Evolutionary conservation across 2,113 vertebrate species (phyloP), one percentile per base, ranked within the genome.

Genomic region (Malurus cyaneus): DNA sequence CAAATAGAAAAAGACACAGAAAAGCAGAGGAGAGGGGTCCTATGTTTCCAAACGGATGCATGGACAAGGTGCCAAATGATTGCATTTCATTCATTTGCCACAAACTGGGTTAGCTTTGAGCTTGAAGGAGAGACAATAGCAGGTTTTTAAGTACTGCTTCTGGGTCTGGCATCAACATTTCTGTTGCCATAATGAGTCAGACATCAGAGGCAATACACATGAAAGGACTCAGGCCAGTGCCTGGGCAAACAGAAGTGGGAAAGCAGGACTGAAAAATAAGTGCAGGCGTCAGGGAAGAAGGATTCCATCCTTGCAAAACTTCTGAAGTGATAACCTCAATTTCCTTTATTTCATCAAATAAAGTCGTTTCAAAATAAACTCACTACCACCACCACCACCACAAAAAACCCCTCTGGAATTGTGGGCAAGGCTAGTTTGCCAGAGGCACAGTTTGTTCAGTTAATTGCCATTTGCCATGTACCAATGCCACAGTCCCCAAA

Each of bases 71-170:
- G 95, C 64, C 96, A 81, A 79, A 93, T 71, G 64, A 85, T 89
- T 86, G 69, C 67, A 86, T 83, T 85, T 79, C 86, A 94, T 96
- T 91, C 66, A 87, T 96, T 94, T 86, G 86, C 73, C 80, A 47
- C 88, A 81, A 92, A 92, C 86, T 88, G 87, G 86, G 91, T 92
- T 93, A 91, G 78, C 76, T 94, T 84, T 93, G 86, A 93, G 96
- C 94, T 95, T 28, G 61, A 88, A 95, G 88, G 66, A 80, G 78
- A 80, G 73, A 93, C 86, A 89, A 93, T 94, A 89, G 96, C 54
- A 94, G 92, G 82, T 90, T 95, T 96, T 88, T 84, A 96, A 94
- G 88, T 93, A 97, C 74, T 86, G 83, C 95, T 94, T 91, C 91
- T 86, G 90, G 88, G 89, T 62, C 92, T 96, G 96, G 94, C 91